Percentiles rank a stretch among this genome's conserved stretches.
Evolutionary conservation across 2,113 vertebrate genomes (phyloP).

Genomic region (Copsychus sechellarum): DNA sequence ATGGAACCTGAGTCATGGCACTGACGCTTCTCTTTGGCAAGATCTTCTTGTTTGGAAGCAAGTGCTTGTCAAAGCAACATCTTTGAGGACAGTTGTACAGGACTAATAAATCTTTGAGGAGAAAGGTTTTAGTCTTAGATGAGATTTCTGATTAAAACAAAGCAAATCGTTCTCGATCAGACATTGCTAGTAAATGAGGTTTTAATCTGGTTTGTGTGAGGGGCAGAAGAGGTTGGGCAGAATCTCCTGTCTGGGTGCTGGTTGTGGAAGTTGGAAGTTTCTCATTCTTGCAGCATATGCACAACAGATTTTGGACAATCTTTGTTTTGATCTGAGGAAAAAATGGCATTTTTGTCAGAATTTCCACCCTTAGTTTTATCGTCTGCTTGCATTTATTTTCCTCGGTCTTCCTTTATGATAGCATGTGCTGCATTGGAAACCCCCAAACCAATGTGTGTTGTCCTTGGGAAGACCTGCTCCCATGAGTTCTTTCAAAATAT

Average conservation of each 20-base stretch:
- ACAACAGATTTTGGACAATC: background rate
- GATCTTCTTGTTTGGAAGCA: background rate
- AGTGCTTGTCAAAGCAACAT: background rate
- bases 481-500: background rate
- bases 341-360: background rate
- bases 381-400: background rate
- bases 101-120: background rate
- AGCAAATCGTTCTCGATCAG: background rate
- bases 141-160: background rate
- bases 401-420: background rate
- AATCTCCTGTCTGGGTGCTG: background rate
- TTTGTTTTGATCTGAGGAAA: background rate
- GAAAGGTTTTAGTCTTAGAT: background rate
- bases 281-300: background rate
- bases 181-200: background rate
- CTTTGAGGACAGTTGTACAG: background rate
- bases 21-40: background rate
- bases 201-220: background rate
- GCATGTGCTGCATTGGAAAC: background rate
- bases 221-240: background rate
- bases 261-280: background rate
- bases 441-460: background rate
- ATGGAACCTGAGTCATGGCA: background rate
- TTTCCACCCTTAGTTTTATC: background rate
- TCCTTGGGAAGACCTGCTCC: background rate